Base-by-base conservation (phyloP, 2,888 invertebrate genomes). In the Synanthedon vespiformis region DNA sequence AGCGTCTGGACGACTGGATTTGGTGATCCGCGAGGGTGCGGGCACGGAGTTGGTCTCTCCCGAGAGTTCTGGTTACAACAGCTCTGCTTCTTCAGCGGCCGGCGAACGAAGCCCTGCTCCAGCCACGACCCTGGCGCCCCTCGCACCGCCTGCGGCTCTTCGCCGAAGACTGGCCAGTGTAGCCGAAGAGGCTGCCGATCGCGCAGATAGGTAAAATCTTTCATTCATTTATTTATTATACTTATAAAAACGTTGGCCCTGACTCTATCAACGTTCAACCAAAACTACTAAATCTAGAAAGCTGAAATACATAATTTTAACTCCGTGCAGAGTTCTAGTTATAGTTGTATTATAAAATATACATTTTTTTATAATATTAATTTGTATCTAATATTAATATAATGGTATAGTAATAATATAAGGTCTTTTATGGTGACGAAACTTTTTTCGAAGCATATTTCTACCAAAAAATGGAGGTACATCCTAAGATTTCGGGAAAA, bases 11-110 rank as follows among this genome's bases (percentile, higher is more conserved):
- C 92, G 94, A 40, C 87, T 96, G 54, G 93, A 94, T 65, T 88
- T 96, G 66, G 77, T 92, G 16, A 90, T 96, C 34, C 89, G 93
- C 50, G 94, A 94, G 68, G 92, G 92, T 4, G 93, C 93, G 0
- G 95, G 95, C 49, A 89, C 92, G 8, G 94, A 94, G 72, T 82
- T 94, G 47, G 94, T 94, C 64, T 93, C 94, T 0, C 93, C 93
- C 8, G 94, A 94, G 77, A 94, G 94, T 50, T 94, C 93, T 53
- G 94, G 94, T 6, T 94, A 94, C 81, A 94, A 94, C 69, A 94
- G 94, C 67, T 94, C 94, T 0, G 93, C 94, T n/a, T 94, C 94
- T 57, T 93, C 93, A 27, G 92, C 94, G 1, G 94, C 94, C 1
- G 87, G 87, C 0, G 94, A 94, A 67, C 89, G 92, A 59, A 92